phyloP scores from a whole-genome alignment of 2,797 vertebrate genomes.

The Arctocebus calabarensis region DNA sequence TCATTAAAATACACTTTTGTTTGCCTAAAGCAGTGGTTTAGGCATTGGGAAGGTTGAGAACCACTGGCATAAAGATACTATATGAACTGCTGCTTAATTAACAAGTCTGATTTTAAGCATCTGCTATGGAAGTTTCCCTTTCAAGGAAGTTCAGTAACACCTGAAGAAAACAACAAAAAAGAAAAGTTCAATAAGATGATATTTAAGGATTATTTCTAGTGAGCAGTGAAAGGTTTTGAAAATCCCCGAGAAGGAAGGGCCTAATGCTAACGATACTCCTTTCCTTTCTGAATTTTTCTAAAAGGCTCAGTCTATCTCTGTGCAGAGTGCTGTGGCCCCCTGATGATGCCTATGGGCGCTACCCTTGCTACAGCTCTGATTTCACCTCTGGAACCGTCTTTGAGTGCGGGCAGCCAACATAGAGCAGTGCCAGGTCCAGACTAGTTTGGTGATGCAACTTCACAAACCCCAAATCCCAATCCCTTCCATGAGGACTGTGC shows the following conservation, averaged over 20 bases:
- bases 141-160: neutral
- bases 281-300: neutral
- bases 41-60: too few relatives aligned
- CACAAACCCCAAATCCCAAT: neutral
- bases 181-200: neutral
- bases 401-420: neutral
- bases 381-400: neutral
- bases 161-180: neutral
- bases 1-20: neutral
- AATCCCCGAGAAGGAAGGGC: neutral
- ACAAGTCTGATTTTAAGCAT: neutral
- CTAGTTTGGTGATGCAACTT: neutral
- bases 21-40: neutral
- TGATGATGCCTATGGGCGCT: neutral
- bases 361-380: neutral
- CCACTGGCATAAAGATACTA: neutral
- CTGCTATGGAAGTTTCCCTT: neutral
- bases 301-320: too few relatives aligned
- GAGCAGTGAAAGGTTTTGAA: neutral
- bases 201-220: neutral
- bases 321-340: too few relatives aligned
- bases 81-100: neutral
- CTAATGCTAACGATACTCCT: neutral
- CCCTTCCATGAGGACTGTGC: neutral
- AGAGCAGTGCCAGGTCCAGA: neutral